Percentiles rank a stretch among this genome's conserved stretches.
These are phyloP conservation scores for Schizopygopsis malacanthus DNA, from an alignment of 2,797 vertebrate species.

Conservation along the genomic window DNA sequence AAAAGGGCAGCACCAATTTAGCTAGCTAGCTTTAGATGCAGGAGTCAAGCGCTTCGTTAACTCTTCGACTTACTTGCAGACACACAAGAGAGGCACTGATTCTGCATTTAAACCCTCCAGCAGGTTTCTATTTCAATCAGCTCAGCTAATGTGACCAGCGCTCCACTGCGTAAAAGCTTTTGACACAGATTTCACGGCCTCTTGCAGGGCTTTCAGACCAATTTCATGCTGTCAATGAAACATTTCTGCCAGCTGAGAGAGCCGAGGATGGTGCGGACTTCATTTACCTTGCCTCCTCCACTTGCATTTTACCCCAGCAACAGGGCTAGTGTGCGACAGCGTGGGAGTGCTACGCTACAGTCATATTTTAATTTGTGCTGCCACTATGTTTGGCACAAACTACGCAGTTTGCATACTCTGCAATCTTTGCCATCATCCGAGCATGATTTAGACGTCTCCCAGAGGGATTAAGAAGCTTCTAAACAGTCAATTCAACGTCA, in stretches of 20 bases:
- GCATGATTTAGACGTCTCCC: constrained; percentile 24
- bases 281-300: constrained; percentile 72
- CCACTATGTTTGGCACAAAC: constrained; percentile 29
- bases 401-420: constrained; percentile 7
- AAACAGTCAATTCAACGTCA: constrained; percentile 35
- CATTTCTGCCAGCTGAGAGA: constrained; percentile 71
- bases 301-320: constrained; percentile 76
- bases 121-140: constrained; percentile 60
- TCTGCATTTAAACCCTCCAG: constrained; percentile 33
- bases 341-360: constrained; percentile 65
- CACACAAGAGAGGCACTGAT: constrained; percentile 30
- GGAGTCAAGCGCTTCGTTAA: not conserved
- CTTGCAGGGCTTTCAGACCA: constrained; percentile 67
- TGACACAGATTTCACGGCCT: constrained; percentile 56
- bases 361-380: constrained; percentile 51
- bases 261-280: constrained; percentile 71
- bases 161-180: constrained; percentile 58
- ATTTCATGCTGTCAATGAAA: constrained; percentile 69
- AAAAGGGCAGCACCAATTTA: constrained; percentile 19
- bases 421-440: not conserved
- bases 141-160: constrained; percentile 55
- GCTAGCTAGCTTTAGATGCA: not conserved
- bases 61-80: constrained; percentile 2
- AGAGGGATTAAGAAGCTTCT: constrained; percentile 28
- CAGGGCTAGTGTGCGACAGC: constrained; percentile 70